Evolutionary conservation across 2,888 invertebrate genomes (phyloP), one percentile per base, ranked within the genome.

Genomic region (Xylophagus ater): DNA sequence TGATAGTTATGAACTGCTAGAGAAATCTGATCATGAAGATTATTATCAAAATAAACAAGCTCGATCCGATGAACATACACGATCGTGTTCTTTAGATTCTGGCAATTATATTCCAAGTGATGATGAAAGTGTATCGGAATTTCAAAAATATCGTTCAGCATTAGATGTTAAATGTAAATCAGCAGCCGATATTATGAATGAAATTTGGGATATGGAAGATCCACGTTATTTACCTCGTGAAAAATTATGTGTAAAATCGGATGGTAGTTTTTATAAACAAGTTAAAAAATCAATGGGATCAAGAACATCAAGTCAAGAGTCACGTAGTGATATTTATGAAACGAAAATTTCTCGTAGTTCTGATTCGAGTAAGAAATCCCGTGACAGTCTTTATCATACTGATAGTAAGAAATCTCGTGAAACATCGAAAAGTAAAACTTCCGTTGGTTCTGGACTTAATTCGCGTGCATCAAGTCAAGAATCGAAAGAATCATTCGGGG

Each of bases 1-100:
- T 60, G 88, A 88, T 60, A 87, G 86, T 53, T 88, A 88, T 60
- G 88, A 88, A 59, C 65, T 88, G 17, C 68, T 87, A 44, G 86
- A 87, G 59, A 80, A 81, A 56, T 79, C 80, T 42, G 76, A 75
- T 51, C 80, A 65, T 40, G 56, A 58, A 42, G 61, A 59, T 41
- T 56, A 60, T 49, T 61, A 60, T 43, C 37, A 42, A 32, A 55
- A 56, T 25, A 57, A 57, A 31, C 51, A 56, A 37, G 56, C 64
- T 37, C 60, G 61, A 24, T 61, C 66, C n/a, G 59, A 61, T 46
- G 66, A 63, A 36, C 70, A 69, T 52, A 69, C 72, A 46, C 72
- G 81, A 49, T 81, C 81, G 37, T 80, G 80, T 56, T 81, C 81
- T 47, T 68, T 82, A 41, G 82, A 82, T 62, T 83, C 82, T 3